A percentile compares a stretch with the other conserved stretches of the same genome.
phyloP scores from a whole-genome alignment of 2,113 vertebrate species.

The Cyanoramphus novaezelandiae region DNA sequence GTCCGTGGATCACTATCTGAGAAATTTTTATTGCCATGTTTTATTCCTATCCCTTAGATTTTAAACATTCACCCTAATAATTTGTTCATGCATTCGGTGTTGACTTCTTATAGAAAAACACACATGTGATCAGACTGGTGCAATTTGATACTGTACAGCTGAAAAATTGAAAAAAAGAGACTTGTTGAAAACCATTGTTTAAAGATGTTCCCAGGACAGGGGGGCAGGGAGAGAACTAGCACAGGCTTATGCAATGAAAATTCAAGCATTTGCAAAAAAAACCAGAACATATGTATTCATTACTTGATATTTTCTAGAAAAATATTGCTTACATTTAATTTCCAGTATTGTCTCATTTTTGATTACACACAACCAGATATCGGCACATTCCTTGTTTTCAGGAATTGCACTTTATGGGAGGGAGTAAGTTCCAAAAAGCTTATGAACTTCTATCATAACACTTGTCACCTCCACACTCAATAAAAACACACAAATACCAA shows the following conservation, averaged over 20 bases:
- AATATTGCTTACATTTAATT: background rate
- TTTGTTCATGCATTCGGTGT: background rate
- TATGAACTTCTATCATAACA: background rate
- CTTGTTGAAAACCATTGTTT: slow-evolving; percentile 58
- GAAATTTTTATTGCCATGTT: background rate
- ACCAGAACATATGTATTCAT: background rate
- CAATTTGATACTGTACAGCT: slow-evolving; percentile 36
- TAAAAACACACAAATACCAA: background rate
- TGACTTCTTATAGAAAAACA: slow-evolving; percentile 49
- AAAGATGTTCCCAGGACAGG: slow-evolving; percentile 40
- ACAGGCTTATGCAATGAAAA: background rate
- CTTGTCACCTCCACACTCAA: background rate
- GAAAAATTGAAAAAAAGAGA: background rate
- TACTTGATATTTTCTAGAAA: slow-evolving; percentile 8
- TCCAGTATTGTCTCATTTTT: background rate
- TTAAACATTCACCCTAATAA: background rate
- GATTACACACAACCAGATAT: background rate
- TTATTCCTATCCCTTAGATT: background rate
- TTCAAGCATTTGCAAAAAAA: background rate
- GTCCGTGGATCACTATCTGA: background rate
- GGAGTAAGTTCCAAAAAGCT: background rate
- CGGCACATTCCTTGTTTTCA: background rate
- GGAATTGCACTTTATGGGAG: background rate
- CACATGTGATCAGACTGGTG: background rate
- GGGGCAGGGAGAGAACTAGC: background rate